Conservation (phyloP, 2,888 invertebrate species). For the Sialis fuliginosa region DNA sequence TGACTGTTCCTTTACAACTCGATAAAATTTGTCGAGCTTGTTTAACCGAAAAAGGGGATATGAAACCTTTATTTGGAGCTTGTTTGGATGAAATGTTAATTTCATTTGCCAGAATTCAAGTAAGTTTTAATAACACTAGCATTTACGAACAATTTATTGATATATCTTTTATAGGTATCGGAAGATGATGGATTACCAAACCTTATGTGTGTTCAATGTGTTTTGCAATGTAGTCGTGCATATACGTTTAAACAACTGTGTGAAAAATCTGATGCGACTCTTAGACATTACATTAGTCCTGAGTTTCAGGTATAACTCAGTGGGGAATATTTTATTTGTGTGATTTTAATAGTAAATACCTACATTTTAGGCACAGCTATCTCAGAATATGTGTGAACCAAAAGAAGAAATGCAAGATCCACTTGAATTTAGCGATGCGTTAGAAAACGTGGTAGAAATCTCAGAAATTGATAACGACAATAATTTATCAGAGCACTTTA, state of each 20-base stretch:
- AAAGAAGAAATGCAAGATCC: slow-evolving; percentile 21
- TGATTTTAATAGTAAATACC: neutral
- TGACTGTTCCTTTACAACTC: slow-evolving; percentile 24
- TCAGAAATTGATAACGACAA: slow-evolving; percentile 2
- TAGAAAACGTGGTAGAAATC: slow-evolving; percentile 17
- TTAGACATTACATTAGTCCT: slow-evolving; percentile 22
- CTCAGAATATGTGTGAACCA: slow-evolving; percentile 14
- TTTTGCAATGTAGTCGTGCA: slow-evolving; percentile 29
- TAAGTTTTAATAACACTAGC: slow-evolving; percentile 12
- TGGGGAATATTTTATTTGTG: neutral
- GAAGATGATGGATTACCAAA: slow-evolving; percentile 29
- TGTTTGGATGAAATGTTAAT: slow-evolving; percentile 30
- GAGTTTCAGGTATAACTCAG: slow-evolving; percentile 23
- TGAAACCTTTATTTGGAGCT: slow-evolving; percentile 29
- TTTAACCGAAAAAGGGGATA: slow-evolving; percentile 26
- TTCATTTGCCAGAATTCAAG: slow-evolving; percentile 25
- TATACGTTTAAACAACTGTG: slow-evolving; percentile 31
- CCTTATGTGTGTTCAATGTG: slow-evolving; percentile 31
- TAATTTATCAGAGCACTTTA: slow-evolving; percentile 18
- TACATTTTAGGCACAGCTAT: slow-evolving; percentile 17
- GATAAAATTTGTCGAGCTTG: slow-evolving; percentile 30
- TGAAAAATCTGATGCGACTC: slow-evolving; percentile 26
- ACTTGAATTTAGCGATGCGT: slow-evolving; percentile 18
- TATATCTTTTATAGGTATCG: slow-evolving; percentile 19
- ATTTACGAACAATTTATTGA: neutral